Base-by-base conservation (phyloP, 2,888 invertebrate genomes). In the Sarcophaga variegata region DNA sequence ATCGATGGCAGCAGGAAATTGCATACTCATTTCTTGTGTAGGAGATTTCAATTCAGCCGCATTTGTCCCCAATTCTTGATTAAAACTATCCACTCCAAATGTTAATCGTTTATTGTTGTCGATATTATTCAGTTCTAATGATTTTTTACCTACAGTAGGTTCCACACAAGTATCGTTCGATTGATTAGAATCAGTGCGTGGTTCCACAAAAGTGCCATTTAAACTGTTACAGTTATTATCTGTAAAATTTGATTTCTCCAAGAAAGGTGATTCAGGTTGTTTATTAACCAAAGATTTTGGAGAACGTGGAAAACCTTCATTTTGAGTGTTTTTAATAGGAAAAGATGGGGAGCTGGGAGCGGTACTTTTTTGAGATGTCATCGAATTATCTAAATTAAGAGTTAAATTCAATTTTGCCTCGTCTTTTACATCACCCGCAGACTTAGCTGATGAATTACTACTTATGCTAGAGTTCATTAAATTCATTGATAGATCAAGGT, bases 271-370 rank as follows among this genome's bases (percentile, higher is more conserved):
- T 47, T 89, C 85, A 3, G 88, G 71, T 4, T 66, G 14, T 12
- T 86, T 81, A 25, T 89, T 90, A 1, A 70, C 70, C 2, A 75
- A 10, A 5, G 90, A 88, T 67, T 86, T 89, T 1, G 91, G 90
- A 0, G 92, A 90, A 20, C 88, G 90, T 17, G 92, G 92, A 86
- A 92, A 92, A n/a, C 89, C 88, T 6, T 72, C 81, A 37, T 64
- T 89, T 14, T 63, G 78, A 0, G 85, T 67, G 4, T 85, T 75
- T 72, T 89, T 91, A 0, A 90, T 67, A 0, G 92, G 92, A 59
- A 92, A 92, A 8, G 83, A 60, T 0, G 92, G 91, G 3, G 91
- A 91, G 22, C 67, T 80, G 4, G 90, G 87, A 6, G 88, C 81
- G 10, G 90, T 81, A n/a, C 27, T 83, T 27, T 81, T 88, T 0